Conservation (phyloP, 2,888 invertebrate genomes). For the Limnephilus auricula region DNA sequence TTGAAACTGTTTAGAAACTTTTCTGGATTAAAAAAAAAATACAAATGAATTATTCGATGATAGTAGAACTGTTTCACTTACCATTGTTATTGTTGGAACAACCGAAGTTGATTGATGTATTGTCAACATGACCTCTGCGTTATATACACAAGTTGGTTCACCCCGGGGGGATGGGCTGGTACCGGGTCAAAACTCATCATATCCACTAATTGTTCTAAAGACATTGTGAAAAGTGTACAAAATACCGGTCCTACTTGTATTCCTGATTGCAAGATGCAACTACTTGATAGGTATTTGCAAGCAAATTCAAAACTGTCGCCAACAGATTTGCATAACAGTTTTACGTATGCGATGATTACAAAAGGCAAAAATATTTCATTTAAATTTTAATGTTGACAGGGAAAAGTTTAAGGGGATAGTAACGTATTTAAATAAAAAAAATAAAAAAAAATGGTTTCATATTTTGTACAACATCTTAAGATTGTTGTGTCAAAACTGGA, state of each 20-base stretch:
- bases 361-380: too few relatives aligned
- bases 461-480: too few relatives aligned
- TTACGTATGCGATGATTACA: neutral
- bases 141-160: slow-evolving; percentile 13
- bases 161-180: slow-evolving; percentile 1
- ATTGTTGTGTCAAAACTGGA: too few relatives aligned
- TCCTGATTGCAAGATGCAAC: neutral
- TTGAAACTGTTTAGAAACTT: neutral
- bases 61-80: neutral
- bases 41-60: neutral
- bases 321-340: neutral
- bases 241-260: neutral
- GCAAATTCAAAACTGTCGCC: neutral
- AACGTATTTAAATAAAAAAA: too few relatives aligned
- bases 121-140: neutral
- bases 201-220: neutral
- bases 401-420: too few relatives aligned
- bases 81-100: slow-evolving; percentile 35
- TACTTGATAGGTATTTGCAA: neutral
- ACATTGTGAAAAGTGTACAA: neutral
- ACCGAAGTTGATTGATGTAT: slow-evolving; percentile 27
- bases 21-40: neutral
- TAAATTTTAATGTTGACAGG: too few relatives aligned
- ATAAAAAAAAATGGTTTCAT: too few relatives aligned
- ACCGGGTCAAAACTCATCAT: neutral